phyloP scores from a whole-genome alignment of 30 jellyfish, hydroid and myxozoan species.

The Morbakka virulenta region DNA sequence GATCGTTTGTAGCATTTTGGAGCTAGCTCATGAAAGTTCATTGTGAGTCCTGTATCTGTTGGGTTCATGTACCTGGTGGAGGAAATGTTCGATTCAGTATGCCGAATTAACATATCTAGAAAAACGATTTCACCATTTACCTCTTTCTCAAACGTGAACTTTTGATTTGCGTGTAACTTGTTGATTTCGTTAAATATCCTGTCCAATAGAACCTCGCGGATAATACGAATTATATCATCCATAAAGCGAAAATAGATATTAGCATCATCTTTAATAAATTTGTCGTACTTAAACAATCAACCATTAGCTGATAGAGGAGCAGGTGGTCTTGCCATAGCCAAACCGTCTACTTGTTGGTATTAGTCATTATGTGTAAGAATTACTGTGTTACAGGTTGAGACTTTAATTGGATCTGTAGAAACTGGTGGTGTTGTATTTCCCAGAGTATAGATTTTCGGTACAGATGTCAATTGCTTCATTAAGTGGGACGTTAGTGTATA shows the following conservation, averaged over 20 bases:
- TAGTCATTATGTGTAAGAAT: background rate
- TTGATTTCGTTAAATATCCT: conserved; percentile 1
- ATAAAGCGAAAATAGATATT: background rate
- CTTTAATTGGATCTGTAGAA: too few relatives aligned
- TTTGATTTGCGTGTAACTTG: background rate
- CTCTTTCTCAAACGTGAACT: conserved; percentile 12
- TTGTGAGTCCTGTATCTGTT: background rate
- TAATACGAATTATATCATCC: conserved; percentile 9
- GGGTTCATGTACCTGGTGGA: background rate
- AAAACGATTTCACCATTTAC: background rate
- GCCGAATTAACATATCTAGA: conserved; percentile 4
- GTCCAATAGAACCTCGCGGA: background rate
- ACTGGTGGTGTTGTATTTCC: too few relatives aligned
- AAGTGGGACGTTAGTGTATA: too few relatives aligned
- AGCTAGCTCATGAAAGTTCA: background rate
- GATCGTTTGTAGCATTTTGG: background rate
- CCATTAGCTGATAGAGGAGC: conserved; percentile 33
- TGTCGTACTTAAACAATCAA: conserved; percentile 2
- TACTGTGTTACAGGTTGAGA: background rate
- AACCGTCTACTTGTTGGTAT: background rate
- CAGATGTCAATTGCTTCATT: too few relatives aligned
- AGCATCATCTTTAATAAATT: conserved; percentile 4
- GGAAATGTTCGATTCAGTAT: background rate
- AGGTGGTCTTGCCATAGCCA: conserved; percentile 9
- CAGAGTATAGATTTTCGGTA: too few relatives aligned